Base-by-base conservation (phyloP, 2,888 invertebrate species). In the Limnephilus rhombicus region DNA sequence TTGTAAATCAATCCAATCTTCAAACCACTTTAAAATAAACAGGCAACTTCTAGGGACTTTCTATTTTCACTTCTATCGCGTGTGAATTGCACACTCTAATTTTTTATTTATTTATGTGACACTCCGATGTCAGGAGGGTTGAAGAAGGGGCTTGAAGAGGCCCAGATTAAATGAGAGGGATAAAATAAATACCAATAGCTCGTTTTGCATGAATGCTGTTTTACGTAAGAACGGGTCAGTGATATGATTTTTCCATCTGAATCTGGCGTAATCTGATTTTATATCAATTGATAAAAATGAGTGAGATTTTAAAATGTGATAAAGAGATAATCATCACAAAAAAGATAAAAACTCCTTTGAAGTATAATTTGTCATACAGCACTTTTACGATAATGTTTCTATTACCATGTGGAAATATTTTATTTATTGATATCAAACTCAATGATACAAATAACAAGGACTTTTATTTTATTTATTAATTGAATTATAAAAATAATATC, bases 401-500 rank as follows among this genome's bases (percentile, higher is more conserved):
- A 15, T 49, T 49, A 49, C 15, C 24, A 68, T 18, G 53, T 53
- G 4, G 53, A 53, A 53, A 18, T 53, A 53, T 18, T 53, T 53
- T 49, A 15, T 49, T 49, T 31, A 13, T 15, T 2, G 18, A 53
- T 68, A 68, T 68, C 24, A n/a, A 68, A 68, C 68, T 68, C 24
- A 68, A 68, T 68, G 68, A 24, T 68, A 82, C 29, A 82, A 82
- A 82, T 82, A 34, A 1, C 82, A 82, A 82, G 3, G 34, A 34
- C 4, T 34, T 82, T 82, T 82, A 82, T 82, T 34, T 82, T 82
- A 34, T 82, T 34, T 34, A 82, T 82, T 68, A 68, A 34, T 82
- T 34, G 18, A 82, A 49, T 86, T 45, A 41, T 86, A 29, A 86
- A 86, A 86, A 86, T 86, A 86, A 86, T 86, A 86, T 86, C 86